Evolutionary conservation across 2,888 invertebrate genomes (phyloP).

Genomic region (Drosophila antonietae): DNA sequence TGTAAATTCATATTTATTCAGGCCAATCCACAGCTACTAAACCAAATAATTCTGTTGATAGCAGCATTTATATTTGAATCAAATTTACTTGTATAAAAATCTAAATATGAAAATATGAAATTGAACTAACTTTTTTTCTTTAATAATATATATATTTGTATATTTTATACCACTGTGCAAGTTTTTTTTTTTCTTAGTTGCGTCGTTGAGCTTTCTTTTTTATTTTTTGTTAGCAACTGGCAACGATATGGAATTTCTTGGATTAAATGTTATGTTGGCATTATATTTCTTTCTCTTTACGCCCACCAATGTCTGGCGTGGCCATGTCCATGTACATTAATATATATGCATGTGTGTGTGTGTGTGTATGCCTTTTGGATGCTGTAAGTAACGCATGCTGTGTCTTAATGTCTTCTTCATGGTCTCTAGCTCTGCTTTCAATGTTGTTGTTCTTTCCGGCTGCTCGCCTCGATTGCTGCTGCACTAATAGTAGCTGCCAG

Average conservation of each 20-base stretch:
- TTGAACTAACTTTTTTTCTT: no score
- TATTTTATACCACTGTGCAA: constrained; percentile 51
- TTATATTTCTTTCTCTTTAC: constrained; percentile 78
- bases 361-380: constrained; percentile 22
- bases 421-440: constrained; percentile 33
- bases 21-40: no score
- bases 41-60: no score
- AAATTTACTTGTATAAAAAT: no score
- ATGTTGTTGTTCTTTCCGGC: constrained; percentile 45
- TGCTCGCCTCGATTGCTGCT: constrained; percentile 42
- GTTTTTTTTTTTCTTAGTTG: constrained; percentile 26
- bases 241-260: constrained; percentile 73
- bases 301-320: constrained; percentile 59
- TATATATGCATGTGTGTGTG: constrained; percentile 12
- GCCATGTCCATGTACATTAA: constrained; percentile 33
- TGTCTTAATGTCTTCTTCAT: constrained; percentile 74
- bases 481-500: constrained; percentile 73
- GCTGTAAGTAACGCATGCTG: constrained; percentile 70
- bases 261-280: constrained; percentile 80
- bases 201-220: constrained; percentile 26
- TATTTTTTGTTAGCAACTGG: constrained; percentile 45
- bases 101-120: no score
- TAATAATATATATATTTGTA: background rate
- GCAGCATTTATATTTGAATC: no score
- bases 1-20: no score